Conservation (phyloP, 2,888 invertebrate species). For the Caenorhabditis parvicauda region DNA sequence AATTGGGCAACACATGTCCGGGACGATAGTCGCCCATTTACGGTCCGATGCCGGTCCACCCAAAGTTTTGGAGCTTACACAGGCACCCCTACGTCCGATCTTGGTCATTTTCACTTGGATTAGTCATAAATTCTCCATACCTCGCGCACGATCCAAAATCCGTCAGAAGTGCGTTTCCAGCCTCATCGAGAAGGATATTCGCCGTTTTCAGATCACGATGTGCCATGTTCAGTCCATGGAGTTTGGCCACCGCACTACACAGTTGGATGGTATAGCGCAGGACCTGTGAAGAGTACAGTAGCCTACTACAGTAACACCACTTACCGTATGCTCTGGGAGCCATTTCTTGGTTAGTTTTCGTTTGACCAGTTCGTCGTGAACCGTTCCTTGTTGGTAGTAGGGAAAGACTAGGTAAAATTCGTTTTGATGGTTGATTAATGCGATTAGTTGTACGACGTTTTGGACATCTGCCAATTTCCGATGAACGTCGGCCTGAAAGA, state of each 20-base stretch:
- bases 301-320: background rate
- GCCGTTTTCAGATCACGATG: conserved; percentile 80
- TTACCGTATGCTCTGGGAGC: conserved; percentile 2
- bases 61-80: no score
- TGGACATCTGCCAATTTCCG: conserved; percentile 4
- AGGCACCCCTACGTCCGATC: no score
- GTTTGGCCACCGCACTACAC: conserved; percentile 33
- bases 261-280: conserved; percentile 23
- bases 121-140: background rate
- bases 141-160: conserved; percentile 72
- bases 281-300: conserved; percentile 16
- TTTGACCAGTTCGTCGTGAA: conserved; percentile 11
- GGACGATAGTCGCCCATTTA: no score
- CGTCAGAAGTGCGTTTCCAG: conserved; percentile 74
- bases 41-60: no score
- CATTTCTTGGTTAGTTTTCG: conserved; percentile 2
- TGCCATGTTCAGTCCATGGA: conserved; percentile 39
- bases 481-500: conserved; percentile 17
- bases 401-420: conserved; percentile 21
- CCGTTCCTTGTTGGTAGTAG: conserved; percentile 19
- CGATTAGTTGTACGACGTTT: conserved; percentile 14
- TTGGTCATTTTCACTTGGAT: background rate
- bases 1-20: no score
- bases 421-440: conserved; percentile 8
- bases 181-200: conserved; percentile 76